phyloP scores from a whole-genome alignment of 1,140 invertebrate species.

The Ctenoplectra terminalis region DNA sequence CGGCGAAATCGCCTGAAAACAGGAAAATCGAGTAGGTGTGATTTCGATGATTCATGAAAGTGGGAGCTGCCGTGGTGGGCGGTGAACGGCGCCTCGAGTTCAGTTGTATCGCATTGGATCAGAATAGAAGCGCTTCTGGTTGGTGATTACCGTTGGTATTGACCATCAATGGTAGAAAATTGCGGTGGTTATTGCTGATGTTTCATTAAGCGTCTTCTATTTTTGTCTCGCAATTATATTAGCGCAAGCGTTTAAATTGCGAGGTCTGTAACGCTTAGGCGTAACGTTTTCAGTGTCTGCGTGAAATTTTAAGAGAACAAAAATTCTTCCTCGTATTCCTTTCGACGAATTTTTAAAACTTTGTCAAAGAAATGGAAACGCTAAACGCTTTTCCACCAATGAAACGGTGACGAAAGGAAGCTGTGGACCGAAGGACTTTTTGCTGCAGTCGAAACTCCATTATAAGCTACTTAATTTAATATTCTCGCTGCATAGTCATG shows the following conservation, averaged over 20 bases:
- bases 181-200: no score
- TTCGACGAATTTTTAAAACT: not conserved
- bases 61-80: not conserved
- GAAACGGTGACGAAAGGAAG: conserved; percentile 5
- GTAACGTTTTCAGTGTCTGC: no score
- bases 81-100: conserved; percentile 1
- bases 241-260: no score
- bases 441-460: conserved; percentile 41
- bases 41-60: conserved; percentile 30
- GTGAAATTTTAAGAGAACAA: no score
- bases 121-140: not conserved
- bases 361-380: not conserved
- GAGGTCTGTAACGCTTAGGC: no score
- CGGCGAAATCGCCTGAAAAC: conserved; percentile 23
- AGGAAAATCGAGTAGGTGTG: conserved; percentile 16
- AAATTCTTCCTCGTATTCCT: no score
- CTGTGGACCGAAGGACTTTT: not conserved
- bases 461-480: conserved; percentile 53
- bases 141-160: not conserved
- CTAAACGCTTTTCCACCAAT: not conserved
- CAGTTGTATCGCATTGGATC: no score
- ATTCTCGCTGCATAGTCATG: conserved; percentile 55
- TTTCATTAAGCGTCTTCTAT: no score
- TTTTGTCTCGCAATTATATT: no score
- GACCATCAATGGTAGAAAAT: not conserved